phyloP scores from a whole-genome alignment of 2,888 invertebrate species.

The Galerucella nymphaeae region DNA sequence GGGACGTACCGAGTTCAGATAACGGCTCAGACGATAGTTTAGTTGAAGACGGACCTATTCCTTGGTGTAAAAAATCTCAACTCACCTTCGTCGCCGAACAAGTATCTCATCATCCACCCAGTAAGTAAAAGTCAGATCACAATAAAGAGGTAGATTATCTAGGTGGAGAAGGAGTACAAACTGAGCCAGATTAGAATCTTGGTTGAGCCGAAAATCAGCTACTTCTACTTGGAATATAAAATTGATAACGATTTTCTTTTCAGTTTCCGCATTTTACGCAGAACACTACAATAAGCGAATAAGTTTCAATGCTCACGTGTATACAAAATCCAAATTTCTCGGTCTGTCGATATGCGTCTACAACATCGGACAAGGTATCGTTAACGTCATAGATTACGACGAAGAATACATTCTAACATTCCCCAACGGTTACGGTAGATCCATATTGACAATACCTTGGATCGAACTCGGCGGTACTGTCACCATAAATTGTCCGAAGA shows the following conservation, averaged over 20 bases:
- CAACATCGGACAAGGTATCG: constrained; percentile 94
- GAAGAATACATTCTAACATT: constrained; percentile 97
- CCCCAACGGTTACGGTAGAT: constrained; percentile 98
- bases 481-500: constrained; percentile 90
- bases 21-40: constrained; percentile 64
- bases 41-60: constrained; percentile 86
- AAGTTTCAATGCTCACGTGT: constrained; percentile 94
- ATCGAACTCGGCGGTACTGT: constrained; percentile 97
- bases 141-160: too few species aligned
- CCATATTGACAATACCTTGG: constrained; percentile 98
- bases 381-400: constrained; percentile 88
- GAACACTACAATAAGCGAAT: constrained; percentile 93
- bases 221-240: too few species aligned
- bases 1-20: constrained; percentile 72
- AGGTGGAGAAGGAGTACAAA: too few species aligned
- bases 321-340: constrained; percentile 99
- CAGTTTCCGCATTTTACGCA: constrained; percentile 98
- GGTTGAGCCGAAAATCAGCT: too few species aligned
- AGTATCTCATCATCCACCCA: constrained; percentile 99
- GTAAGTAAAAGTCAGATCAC: constrained; percentile 65
- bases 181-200: too few species aligned
- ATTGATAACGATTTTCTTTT: constrained; percentile 48
- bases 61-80: constrained; percentile 90
- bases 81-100: constrained; percentile 97
- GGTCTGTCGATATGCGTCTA: constrained; percentile 98